phyloP scores from a whole-genome alignment of 2,797 vertebrate species.

The Mergus octosetaceus region DNA sequence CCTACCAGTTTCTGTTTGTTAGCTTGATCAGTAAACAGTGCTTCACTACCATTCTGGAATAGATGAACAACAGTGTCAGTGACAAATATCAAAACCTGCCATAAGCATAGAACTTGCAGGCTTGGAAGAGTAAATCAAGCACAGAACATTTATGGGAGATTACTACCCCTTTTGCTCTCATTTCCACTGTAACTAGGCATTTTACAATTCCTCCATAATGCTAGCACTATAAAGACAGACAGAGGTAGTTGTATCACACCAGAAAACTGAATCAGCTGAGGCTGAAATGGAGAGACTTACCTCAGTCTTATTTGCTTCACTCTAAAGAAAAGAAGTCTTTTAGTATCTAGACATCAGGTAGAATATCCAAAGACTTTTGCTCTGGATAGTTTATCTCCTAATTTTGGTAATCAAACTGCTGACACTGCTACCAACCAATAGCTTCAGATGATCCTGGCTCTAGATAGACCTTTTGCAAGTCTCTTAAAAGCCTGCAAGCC shows the following conservation, averaged over 20 bases:
- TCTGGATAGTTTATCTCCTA: background rate
- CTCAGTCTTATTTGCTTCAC: slow-evolving; percentile 76
- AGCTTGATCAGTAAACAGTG: slow-evolving; percentile 72
- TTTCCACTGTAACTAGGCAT: background rate
- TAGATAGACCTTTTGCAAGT: background rate
- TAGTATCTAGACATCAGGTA: background rate
- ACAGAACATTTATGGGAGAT: background rate
- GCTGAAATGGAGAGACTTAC: background rate
- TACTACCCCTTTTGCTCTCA: background rate
- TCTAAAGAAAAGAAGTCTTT: slow-evolving; percentile 74
- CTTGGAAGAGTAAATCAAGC: background rate
- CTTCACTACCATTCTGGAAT: slow-evolving; percentile 84
- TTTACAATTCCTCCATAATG: background rate
- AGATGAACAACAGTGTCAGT: background rate
- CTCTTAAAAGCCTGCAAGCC: background rate
- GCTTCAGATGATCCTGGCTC: background rate
- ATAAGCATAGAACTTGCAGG: background rate
- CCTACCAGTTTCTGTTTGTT: slow-evolving; percentile 81
- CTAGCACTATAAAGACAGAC: background rate
- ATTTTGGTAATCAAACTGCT: background rate
- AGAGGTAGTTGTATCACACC: background rate
- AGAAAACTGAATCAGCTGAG: background rate
- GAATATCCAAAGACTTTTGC: background rate
- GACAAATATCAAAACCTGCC: background rate
- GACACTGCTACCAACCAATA: background rate